Evolutionary conservation across 1,140 invertebrate genomes (phyloP).

Genomic region (Drosophila ercepeae): DNA sequence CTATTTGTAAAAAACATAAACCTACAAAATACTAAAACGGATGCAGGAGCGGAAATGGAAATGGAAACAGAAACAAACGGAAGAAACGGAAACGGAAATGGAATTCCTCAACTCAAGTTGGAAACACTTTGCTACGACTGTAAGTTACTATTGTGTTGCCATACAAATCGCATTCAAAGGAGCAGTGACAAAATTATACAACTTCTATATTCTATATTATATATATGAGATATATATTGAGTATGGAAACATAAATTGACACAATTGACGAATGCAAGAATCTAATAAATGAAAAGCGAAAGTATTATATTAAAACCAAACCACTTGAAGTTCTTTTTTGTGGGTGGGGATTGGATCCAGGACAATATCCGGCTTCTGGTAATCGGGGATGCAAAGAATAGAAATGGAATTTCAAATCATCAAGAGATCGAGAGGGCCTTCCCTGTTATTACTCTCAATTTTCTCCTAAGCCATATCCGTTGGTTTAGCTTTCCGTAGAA

Average conservation of each 20-base stretch:
- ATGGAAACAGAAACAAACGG: not conserved
- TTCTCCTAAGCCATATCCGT: constrained; percentile 1
- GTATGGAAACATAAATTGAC: constrained; percentile 5
- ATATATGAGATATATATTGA: constrained; percentile 6
- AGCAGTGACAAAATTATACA: constrained; percentile 37
- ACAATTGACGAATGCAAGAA: constrained; percentile 46
- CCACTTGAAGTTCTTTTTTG: constrained; percentile 2
- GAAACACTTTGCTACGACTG: constrained; percentile 64
- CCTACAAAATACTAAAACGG: constrained; percentile 40
- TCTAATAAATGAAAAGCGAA: constrained; percentile 53
- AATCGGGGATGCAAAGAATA: constrained; percentile 6
- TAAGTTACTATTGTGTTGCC: constrained; percentile 81
- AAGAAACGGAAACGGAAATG: constrained; percentile 12
- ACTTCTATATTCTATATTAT: constrained; percentile 30
- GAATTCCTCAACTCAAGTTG: constrained; percentile 31
- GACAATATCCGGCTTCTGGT: constrained; percentile 37
- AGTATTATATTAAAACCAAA: constrained; percentile 51
- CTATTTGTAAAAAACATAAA: constrained; percentile 63
- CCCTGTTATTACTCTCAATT: constrained; percentile 1
- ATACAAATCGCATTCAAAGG: constrained; percentile 32
- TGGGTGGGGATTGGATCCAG: not conserved
- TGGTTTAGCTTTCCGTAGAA: not conserved
- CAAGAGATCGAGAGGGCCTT: not conserved
- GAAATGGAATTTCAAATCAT: constrained; percentile 59
- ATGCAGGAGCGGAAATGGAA: too few species aligned